Percentiles rank a stretch among this genome's conserved stretches.
Evolutionary conservation across 2,113 vertebrate species (phyloP).

Genomic region (Elephas maximus): DNA sequence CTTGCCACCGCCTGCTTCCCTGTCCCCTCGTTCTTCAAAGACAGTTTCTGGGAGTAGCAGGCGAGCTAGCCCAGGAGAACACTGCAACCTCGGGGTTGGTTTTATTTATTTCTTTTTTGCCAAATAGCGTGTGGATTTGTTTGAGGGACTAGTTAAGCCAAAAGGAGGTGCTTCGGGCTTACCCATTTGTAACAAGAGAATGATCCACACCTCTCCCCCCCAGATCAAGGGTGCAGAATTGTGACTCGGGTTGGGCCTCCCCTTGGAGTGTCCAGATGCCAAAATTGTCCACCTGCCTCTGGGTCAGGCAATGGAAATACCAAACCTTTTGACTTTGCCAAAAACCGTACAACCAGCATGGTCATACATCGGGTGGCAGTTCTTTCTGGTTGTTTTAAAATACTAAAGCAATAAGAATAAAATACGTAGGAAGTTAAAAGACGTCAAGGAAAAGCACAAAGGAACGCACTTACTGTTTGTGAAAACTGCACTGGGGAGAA

Average conservation of each 20-base stretch:
- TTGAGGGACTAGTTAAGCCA: constrained; percentile 58
- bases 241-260: constrained; percentile 60
- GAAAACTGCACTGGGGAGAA: constrained; percentile 91
- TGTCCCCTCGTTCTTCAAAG: background rate
- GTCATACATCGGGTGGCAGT: constrained; percentile 84
- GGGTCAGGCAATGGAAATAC: constrained; percentile 81
- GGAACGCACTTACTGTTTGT: constrained; percentile 91
- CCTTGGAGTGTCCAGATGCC: constrained; percentile 62
- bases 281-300: constrained; percentile 58
- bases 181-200: constrained; percentile 53
- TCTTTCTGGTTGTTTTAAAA: constrained; percentile 89
- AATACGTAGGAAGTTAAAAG: constrained; percentile 87
- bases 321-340: constrained; percentile 91
- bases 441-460: constrained; percentile 89
- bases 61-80: constrained; percentile 27
- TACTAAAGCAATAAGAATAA: constrained; percentile 91
- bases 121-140: constrained; percentile 63
- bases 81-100: constrained; percentile 58
- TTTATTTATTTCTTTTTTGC: constrained; percentile 85
- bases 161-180: constrained; percentile 42
- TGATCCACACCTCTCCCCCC: constrained; percentile 64
- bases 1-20: background rate
- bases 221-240: background rate
- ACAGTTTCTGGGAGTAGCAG: constrained; percentile 48
- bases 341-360: constrained; percentile 83